Evolutionary conservation across 2,113 vertebrate genomes (phyloP).

Genomic region (Monopterus albus): DNA sequence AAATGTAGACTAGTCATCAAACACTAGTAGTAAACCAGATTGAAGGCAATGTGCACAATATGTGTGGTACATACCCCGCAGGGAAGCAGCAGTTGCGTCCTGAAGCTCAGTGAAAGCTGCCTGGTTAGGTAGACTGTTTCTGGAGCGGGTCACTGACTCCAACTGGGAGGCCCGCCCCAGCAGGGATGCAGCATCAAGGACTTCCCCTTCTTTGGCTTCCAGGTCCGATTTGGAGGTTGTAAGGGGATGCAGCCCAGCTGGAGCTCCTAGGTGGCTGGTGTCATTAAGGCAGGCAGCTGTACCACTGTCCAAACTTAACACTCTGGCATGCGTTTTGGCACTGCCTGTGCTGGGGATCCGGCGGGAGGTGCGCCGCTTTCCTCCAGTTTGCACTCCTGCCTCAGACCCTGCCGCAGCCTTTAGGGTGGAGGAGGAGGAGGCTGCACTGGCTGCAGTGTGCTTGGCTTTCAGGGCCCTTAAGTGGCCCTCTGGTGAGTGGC

Average conservation of each 20-base stretch:
- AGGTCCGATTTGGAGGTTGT: constrained; percentile 99
- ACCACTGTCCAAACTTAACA: constrained; percentile 95
- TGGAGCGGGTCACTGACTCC: constrained; percentile 97
- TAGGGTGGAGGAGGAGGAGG: constrained; percentile 55
- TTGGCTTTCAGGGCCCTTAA: constrained; percentile 88
- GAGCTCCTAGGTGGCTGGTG: constrained; percentile 88
- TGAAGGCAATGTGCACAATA: constrained; percentile 14
- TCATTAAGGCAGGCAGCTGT: constrained; percentile 96
- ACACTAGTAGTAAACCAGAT: neutral
- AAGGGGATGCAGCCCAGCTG: constrained; percentile 88
- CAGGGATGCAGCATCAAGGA: constrained; percentile 94
- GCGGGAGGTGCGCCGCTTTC: constrained; percentile 82
- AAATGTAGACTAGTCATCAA: constrained; percentile 27
- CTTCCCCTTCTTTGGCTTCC: constrained; percentile 99
- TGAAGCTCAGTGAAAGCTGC: constrained; percentile 89
- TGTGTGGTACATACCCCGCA: constrained; percentile 86
- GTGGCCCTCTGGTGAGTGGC: constrained; percentile 91
- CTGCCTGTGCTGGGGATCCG: constrained; percentile 90
- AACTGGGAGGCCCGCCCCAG: constrained; percentile 96
- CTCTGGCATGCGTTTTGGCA: constrained; percentile 92
- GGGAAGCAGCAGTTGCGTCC: constrained; percentile 83
- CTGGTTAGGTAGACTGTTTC: constrained; percentile 97
- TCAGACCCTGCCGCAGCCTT: constrained; percentile 81
- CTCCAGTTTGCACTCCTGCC: constrained; percentile 77
- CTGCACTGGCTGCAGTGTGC: constrained; percentile 67